Evolutionary conservation across 2,113 vertebrate species (phyloP).

Genomic region (Osmerus eperlanus): DNA sequence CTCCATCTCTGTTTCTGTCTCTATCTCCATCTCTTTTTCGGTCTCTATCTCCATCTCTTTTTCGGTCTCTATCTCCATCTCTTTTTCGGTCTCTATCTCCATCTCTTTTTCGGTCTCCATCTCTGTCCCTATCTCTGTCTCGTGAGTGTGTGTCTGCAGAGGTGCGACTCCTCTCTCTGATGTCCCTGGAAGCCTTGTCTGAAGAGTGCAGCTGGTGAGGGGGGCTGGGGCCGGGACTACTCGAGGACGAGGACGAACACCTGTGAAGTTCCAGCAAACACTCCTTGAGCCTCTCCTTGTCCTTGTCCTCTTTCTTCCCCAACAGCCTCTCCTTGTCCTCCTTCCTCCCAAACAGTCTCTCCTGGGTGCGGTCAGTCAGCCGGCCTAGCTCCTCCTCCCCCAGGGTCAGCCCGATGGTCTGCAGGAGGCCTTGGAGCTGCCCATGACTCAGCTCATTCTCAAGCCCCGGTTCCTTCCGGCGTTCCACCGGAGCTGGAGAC

Average conservation of each 20-base stretch:
- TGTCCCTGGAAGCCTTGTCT: conserved; percentile 8
- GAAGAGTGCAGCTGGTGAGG: background rate
- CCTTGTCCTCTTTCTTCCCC: conserved; percentile 13
- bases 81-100: background rate
- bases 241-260: conserved; percentile 17
- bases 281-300: background rate
- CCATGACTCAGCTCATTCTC: conserved; percentile 16
- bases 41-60: background rate
- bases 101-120: background rate
- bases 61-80: too few relatives aligned
- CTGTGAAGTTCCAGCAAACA: background rate
- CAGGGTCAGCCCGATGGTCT: conserved; percentile 51
- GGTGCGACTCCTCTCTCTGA: background rate
- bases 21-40: background rate
- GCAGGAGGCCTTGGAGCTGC: conserved; percentile 54
- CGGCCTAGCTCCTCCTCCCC: conserved; percentile 50
- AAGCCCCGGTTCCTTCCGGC: background rate
- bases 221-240: conserved; percentile 19
- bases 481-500: conserved; percentile 4
- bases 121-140: background rate
- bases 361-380: conserved; percentile 48
- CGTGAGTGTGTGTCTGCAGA: background rate
- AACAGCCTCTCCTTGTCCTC: conserved; percentile 48
- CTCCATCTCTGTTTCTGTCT: background rate
- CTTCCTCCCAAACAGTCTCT: conserved; percentile 55